Percentiles rank a stretch among this genome's conserved stretches.
phyloP scores from a whole-genome alignment of 30 jellyfish, hydroid and myxozoan genomes.

The Haliclystus octoradiatus region DNA sequence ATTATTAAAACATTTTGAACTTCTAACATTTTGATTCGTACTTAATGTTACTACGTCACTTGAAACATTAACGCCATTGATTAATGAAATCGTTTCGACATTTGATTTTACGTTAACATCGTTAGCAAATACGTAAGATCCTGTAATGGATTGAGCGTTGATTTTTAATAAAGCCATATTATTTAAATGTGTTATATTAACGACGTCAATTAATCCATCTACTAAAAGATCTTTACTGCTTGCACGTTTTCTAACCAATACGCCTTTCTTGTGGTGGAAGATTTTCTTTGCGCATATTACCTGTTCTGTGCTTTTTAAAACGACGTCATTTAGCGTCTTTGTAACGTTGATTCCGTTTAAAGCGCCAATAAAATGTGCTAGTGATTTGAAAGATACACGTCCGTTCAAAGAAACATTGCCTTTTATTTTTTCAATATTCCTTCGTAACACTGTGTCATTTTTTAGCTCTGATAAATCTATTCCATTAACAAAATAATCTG shows the following conservation, averaged over 20 bases:
- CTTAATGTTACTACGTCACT: slow-evolving; percentile 25
- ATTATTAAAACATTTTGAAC: slow-evolving; percentile 22
- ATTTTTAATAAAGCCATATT: slow-evolving; percentile 20
- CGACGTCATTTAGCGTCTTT: slow-evolving; percentile 17
- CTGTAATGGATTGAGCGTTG: slow-evolving; percentile 37
- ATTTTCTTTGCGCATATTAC: slow-evolving; percentile 36
- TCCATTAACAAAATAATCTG: slow-evolving; percentile 24
- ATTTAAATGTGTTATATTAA: slow-evolving; percentile 39
- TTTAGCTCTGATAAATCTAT: slow-evolving; percentile 62
- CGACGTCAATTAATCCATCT: slow-evolving; percentile 33
- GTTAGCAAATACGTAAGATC: slow-evolving; percentile 22
- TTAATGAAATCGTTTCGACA: slow-evolving; percentile 13
- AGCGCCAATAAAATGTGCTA: slow-evolving; percentile 6
- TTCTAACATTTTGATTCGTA: slow-evolving; percentile 42
- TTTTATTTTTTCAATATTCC: slow-evolving; percentile 30
- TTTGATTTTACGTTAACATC: slow-evolving; percentile 17
- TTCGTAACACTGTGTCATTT: slow-evolving; percentile 33
- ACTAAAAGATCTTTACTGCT: slow-evolving; percentile 9
- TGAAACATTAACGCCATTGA: slow-evolving; percentile 27
- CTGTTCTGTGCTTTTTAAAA: slow-evolving; percentile 31
- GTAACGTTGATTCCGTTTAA: slow-evolving; percentile 57
- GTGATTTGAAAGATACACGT: slow-evolving; percentile 19
- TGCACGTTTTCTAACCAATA: slow-evolving; percentile 4
- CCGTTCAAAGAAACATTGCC: slow-evolving; percentile 40
- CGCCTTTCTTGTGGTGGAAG: slow-evolving; percentile 20